Base-by-base conservation (phyloP, 2,888 invertebrate species). In the Melangyna quadrimaculata region DNA sequence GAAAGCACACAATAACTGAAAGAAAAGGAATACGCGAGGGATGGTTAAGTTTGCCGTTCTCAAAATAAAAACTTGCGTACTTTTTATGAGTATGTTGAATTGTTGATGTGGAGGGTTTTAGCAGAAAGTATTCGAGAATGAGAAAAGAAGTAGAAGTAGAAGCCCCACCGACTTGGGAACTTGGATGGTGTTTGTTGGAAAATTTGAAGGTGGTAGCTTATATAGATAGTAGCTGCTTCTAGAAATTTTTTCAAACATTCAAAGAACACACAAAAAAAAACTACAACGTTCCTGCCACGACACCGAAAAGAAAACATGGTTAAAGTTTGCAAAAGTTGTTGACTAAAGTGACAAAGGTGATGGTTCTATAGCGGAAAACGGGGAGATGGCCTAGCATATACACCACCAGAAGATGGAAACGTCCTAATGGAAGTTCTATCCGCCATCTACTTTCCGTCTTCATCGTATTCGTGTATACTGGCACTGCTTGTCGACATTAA, bases 231-330 rank as follows among this genome's bases (percentile, higher is more conserved):
- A 86, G 80, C 81, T 75, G 80, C 72, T 81, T 81, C 69, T 43
- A 57, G 63, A 78, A 78, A 40, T 24, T 72, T 65, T 77, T 77
- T 67, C 57, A 71, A 22, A 59, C 35, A 22, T 59, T 59, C 59
- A 37, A 59, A 59, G 8, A 59, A 59, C 35, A 37, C 7, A 43
- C 12, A 45, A 65, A 29, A 65, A 65, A 45, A 45, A 72, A 45
- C 37, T 37, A 59, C 80, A 45, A 55, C 57, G 45, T 71, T 70
- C 57, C 70, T 57, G 55, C 72, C 59, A 74, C 80, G 69, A 81
- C 86, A 81, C 86, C 77, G 77, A 86, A 86, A 86, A 86, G 80
- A 86, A 86, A 78, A 81, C 81, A 86, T 81, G 86, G 77, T 86
- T 78, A 75, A 77, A 81, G 78, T 86, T 63, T 78, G 73, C 51